Evolutionary conservation across 2,888 invertebrate genomes (phyloP), one percentile per base, ranked within the genome.

Genomic region (Himalopsyche anomala): DNA sequence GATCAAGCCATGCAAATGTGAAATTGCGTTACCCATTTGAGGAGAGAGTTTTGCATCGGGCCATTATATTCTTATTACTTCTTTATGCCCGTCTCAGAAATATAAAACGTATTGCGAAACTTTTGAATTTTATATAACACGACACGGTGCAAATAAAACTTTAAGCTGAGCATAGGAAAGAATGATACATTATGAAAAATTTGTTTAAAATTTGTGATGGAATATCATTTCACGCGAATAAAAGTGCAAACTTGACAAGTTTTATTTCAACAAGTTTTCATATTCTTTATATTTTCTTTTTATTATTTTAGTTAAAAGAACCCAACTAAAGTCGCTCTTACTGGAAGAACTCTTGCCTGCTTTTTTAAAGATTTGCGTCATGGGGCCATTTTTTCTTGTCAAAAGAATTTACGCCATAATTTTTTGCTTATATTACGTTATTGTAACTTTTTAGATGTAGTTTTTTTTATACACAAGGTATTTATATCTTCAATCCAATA

Each of bases 11-110:
- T 84, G 82, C 79, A 86, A 84, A 86, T 69, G 40, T 84, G 82
- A 86, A 82, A 86, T 84, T 86, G 86, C 84, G 84, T 86, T 86
- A 80, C 86, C 83, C 81, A 80, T 55, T 81, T 56, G 62, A 81
- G 80, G 81, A 85, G 74, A 54, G 62, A 51, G 51, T 51, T 55
- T 80, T 80, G 79, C 79, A 55, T 51, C n/a, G 54, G 40, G 80
- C 80, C 84, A 42, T 84, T 84, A 84, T 84, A 80, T 84, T 80
- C 40, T 84, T 79, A 38, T 55, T 54, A n/a, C 40, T n/a, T 40
- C 38, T 54, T 84, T 84, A 56, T 56, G n/a, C 17, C 56, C 56
- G 56, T 19, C 19, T 56, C 56, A 56, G 56, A 56, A 56, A 56
- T 56, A 19, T 56, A 19, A 56, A 56, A 56, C 56, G 19, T 56